phyloP scores from a whole-genome alignment of 2,797 vertebrate species.

The Prionace glauca region DNA sequence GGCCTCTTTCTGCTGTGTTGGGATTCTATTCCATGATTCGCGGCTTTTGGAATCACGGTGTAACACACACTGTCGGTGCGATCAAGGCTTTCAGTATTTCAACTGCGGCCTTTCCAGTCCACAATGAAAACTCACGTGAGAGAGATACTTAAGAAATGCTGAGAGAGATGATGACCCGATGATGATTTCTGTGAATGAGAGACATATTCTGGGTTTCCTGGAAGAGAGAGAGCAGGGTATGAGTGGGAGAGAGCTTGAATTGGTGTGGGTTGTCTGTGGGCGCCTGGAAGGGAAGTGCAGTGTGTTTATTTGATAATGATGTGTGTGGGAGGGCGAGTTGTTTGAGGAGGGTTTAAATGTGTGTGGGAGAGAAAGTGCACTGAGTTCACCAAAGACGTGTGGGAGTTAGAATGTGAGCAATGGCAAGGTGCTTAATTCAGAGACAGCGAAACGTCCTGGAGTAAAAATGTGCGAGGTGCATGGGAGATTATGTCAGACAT shows the following conservation, averaged over 20 bases:
- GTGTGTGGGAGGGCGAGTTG: conserved; percentile 6
- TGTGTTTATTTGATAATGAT: not conserved
- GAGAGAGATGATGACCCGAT: not conserved
- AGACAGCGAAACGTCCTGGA: not conserved
- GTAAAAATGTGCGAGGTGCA: not conserved
- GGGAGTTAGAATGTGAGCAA: not conserved
- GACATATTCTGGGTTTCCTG: not conserved
- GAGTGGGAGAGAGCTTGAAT: conserved; percentile 17
- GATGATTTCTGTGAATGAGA: not conserved
- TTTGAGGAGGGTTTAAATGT: not conserved
- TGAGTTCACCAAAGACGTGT: not conserved
- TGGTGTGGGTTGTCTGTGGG: not conserved
- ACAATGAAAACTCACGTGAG: not conserved
- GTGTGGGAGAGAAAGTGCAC: not conserved
- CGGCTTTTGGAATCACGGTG: not conserved
- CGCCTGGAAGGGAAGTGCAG: not conserved
- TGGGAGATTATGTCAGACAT: not conserved
- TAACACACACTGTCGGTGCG: not conserved
- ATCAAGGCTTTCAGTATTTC: not conserved
- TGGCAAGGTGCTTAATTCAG: not conserved
- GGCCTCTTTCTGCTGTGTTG: too few species aligned
- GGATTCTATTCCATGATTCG: too few species aligned
- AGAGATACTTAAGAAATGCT: not conserved
- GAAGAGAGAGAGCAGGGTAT: not conserved
- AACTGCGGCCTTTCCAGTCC: not conserved